Conservation (phyloP, 2,113 vertebrate genomes). For the Macrotus californicus region DNA sequence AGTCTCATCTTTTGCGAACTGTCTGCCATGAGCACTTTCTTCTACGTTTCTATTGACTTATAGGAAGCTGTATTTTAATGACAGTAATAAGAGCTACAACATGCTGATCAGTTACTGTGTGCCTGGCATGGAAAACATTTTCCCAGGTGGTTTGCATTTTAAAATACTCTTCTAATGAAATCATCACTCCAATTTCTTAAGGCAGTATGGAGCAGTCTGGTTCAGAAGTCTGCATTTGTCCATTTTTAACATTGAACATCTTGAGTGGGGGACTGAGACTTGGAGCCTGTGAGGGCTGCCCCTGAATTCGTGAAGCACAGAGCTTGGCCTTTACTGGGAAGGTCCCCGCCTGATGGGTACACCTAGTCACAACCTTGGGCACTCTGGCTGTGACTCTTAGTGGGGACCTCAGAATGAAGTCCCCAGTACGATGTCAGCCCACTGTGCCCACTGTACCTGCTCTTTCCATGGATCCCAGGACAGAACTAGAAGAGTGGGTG, state of each 20-base stretch:
- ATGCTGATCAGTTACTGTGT: neutral
- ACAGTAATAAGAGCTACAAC: neutral
- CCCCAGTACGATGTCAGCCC: no score
- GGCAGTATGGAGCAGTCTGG: conserved; percentile 10
- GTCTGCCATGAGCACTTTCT: neutral
- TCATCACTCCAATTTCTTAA: conserved; percentile 28
- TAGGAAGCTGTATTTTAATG: neutral
- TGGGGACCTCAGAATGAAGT: neutral
- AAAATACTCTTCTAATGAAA: conserved; percentile 32
- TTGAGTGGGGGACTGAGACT: conserved; percentile 34
- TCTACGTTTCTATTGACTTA: neutral
- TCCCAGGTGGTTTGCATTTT: neutral
- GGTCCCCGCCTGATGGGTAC: neutral
- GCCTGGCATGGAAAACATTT: neutral
- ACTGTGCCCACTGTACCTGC: neutral
- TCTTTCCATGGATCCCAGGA: neutral
- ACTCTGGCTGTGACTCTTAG: neutral
- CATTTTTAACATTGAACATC: conserved; percentile 50
- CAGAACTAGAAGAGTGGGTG: neutral
- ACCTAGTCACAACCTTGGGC: rapidly evolving
- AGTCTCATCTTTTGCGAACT: neutral
- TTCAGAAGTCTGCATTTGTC: conserved; percentile 45
- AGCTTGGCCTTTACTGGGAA: neutral
- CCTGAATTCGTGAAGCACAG: neutral
- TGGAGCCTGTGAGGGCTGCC: neutral